Evolutionary conservation across 2,888 invertebrate species (phyloP), one percentile per base, ranked within the genome.

Genomic region (Rhogogaster chlorosoma): DNA sequence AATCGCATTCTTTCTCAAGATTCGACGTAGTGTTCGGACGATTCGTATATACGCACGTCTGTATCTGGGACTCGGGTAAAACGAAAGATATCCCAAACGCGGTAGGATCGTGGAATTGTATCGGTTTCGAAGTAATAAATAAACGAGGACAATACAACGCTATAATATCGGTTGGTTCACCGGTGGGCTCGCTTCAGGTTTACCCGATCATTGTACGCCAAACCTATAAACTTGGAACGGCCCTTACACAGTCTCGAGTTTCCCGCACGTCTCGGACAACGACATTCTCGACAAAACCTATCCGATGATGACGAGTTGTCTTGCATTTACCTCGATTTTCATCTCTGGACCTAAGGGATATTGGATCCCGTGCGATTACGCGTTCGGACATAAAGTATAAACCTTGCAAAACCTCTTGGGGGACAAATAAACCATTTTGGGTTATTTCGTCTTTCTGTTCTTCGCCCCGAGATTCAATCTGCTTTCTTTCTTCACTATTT

Each of bases 61-160:
- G 42, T 73, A 73, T 73, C 71, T 26, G 42, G 71, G 38, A 22
- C n/a, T 15, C 38, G 22, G 12, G n/a, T 73, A 73, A 22, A 9
- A 38, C n/a, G 71, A 42, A 73, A 18, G 71, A 42, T 77, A 45
- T 32, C 45, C 71, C 42, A 42, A 38, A 42, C 71, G 71, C 36
- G 12, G 36, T 38, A 77, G 84, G 77, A 84, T 64, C 77, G 80
- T 53, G 84, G 87, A 87, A 89, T 88, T 86, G 89, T 87, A 87
- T 88, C 86, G 83, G 71, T 80, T 83, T 86, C 85, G 38, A n/a
- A 83, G 86, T 87, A 85, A 90, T 89, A 89, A 89, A 89, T 89
- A 90, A 90, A 73, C 85, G 86, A 83, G 90, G 88, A 89, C 89
- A 89, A 89, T 89, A 86, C 85, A 86, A 88, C 42, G 78, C 64